Evolutionary conservation across 2,797 vertebrate species (phyloP), one percentile per base, ranked within the genome.

Genomic region (Paratrypauchen microcephalus): DNA sequence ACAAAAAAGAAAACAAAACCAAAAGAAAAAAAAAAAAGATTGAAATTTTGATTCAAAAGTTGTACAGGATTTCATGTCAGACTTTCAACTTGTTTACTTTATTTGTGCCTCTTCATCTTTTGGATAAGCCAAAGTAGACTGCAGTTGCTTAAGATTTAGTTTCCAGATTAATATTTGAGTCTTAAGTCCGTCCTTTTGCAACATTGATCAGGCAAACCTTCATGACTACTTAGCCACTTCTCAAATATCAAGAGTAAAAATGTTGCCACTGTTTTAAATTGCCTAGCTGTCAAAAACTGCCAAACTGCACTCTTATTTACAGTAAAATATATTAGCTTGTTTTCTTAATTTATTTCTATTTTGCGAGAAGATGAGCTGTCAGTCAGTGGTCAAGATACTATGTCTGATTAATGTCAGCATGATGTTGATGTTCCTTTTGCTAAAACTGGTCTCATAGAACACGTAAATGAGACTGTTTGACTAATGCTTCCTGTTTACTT

Each of bases 101-200:
- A 83, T 88, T 82, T 85, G 91, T 92, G 90, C 89, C 92, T 93
- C 92, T 91, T 92, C 92, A 90, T 90, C 83, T 81, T 87, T 88
- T 85, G 83, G 90, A 90, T 78, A 92, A 92, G 92, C 93, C 92
- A 94, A 94, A 94, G 93, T 92, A 90, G 92, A 94, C 92, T 93
- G 93, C 92, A 92, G 80, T 89, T 83, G 83, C 83, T 73, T 85
- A n/a, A 72, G 72, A 74, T 84, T 85, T 85, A 88, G 28, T 24
- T 26, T 87, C 69, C 61, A 68, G 71, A 75, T 88, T 36, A 6
- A 87, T 88, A 78, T 91, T 90, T 83, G 83, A 84, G 76, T 86
- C 80, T 80, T 69, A 70, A 73, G 82, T 90, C 91, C 87, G 90
- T 92, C 92, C 91, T 78, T 88, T 89, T 87, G 78, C 79, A 74